Conservation (phyloP, 2,888 invertebrate species). For the Tenodera sinensis region DNA sequence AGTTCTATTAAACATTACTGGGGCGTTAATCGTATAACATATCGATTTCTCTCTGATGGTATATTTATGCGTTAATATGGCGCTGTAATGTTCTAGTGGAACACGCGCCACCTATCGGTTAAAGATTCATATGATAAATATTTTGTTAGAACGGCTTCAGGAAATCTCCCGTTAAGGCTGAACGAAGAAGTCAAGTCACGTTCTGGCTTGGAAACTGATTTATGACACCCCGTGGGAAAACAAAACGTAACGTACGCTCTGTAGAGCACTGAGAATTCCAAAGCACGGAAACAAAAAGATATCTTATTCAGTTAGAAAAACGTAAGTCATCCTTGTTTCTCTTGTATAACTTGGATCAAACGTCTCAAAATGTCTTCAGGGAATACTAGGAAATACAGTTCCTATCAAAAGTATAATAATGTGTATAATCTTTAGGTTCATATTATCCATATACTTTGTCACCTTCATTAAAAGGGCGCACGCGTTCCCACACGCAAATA, state of each 20-base stretch:
- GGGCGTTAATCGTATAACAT: background rate
- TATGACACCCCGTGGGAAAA: background rate
- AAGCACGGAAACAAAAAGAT: background rate
- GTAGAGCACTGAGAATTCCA: background rate
- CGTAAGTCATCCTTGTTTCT: background rate
- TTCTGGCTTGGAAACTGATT: background rate
- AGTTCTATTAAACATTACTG: background rate
- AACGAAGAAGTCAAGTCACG: background rate
- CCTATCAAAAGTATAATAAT: too few relatives aligned
- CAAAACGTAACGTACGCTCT: background rate
- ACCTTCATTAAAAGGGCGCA: too few relatives aligned
- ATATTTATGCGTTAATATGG: background rate
- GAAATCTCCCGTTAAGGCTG: background rate
- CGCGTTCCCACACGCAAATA: too few relatives aligned
- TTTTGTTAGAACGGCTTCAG: background rate
- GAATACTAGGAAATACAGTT: background rate
- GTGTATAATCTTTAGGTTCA: too few relatives aligned
- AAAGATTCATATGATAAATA: background rate
- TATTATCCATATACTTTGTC: too few relatives aligned
- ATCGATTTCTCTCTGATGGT: background rate
- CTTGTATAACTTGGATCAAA: background rate
- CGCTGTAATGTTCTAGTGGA: background rate
- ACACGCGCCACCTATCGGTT: background rate
- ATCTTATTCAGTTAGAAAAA: background rate
- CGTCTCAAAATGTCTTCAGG: background rate